Evolutionary conservation across 2,797 vertebrate genomes (phyloP).

Genomic region (Cyclura pinguis): DNA sequence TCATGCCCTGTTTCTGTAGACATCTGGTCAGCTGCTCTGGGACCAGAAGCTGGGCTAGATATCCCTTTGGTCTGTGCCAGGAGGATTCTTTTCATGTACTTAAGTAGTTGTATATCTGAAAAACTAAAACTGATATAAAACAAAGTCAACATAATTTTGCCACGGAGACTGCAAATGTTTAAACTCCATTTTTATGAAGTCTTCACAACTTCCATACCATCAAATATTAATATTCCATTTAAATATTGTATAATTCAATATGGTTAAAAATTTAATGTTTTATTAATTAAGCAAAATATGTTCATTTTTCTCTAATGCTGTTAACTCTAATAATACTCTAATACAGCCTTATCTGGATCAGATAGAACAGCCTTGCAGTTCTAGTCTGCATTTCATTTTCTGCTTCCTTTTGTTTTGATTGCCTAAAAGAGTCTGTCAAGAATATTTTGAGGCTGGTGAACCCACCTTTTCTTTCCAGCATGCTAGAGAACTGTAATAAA

Average conservation of each 20-base stretch:
- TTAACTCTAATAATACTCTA: neutral
- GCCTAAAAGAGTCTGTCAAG: neutral
- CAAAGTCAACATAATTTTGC: neutral
- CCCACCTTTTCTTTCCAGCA: neutral
- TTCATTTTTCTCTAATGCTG: constrained; percentile 2
- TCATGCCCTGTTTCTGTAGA: neutral
- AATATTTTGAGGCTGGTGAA: neutral
- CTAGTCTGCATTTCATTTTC: neutral
- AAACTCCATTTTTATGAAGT: constrained; percentile 10
- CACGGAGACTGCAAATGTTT: neutral
- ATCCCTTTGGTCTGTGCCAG: neutral
- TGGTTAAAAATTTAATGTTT: constrained; percentile 19
- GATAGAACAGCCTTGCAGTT: constrained; percentile 3
- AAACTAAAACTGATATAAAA: constrained; percentile 12
- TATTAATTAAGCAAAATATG: constrained; percentile 32
- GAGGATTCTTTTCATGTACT: neutral
- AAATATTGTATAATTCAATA: constrained; percentile 36
- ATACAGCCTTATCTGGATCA: constrained; percentile 23
- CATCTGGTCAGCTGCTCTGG: neutral
- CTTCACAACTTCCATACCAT: neutral
- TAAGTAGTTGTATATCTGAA: neutral
- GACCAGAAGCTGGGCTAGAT: neutral
- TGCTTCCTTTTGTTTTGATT: neutral
- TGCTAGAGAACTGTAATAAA: neutral
- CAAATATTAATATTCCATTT: constrained; percentile 21